Conservation (phyloP, 2,113 vertebrate species). For the Melanotaenia duboulayi region DNA sequence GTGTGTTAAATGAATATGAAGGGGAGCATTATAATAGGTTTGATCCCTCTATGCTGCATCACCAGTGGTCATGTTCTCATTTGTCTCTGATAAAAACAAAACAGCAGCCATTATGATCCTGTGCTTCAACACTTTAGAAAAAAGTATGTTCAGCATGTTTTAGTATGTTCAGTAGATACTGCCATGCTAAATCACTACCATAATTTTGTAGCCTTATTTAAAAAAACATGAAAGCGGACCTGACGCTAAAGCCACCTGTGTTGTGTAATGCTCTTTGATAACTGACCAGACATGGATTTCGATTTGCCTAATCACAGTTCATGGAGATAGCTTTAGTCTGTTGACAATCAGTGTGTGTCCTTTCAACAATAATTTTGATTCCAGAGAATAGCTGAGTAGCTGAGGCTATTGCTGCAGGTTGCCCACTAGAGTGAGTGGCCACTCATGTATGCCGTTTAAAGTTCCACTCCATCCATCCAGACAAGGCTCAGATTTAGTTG, state of each 20-base stretch:
- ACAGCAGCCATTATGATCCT: background rate
- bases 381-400: slow-evolving; percentile 71
- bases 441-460: slow-evolving; percentile 81
- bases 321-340: slow-evolving; percentile 54
- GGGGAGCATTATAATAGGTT: slow-evolving; percentile 33
- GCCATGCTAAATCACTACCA: slow-evolving; percentile 32
- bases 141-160: slow-evolving; percentile 1
- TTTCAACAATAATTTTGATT: slow-evolving; percentile 67
- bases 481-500: slow-evolving; percentile 73
- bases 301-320: slow-evolving; percentile 54
- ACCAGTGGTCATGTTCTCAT: slow-evolving; percentile 44
- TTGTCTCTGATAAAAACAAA: slow-evolving; percentile 39
- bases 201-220: slow-evolving; percentile 7
- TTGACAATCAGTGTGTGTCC: slow-evolving; percentile 68
- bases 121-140: background rate
- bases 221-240: slow-evolving; percentile 17
- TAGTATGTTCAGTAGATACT: slow-evolving; percentile 1
- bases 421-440: slow-evolving; percentile 57
- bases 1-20: slow-evolving; percentile 45
- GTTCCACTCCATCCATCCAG: slow-evolving; percentile 69
- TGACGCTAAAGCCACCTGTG: slow-evolving; percentile 10
- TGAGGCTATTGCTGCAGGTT: slow-evolving; percentile 42
- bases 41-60: slow-evolving; percentile 18
- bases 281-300: slow-evolving; percentile 32
- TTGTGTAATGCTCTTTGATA: slow-evolving; percentile 64